Evolutionary conservation across 2,113 vertebrate species (phyloP), one percentile per base, ranked within the genome.

Genomic region (Embiotoca jacksoni): DNA sequence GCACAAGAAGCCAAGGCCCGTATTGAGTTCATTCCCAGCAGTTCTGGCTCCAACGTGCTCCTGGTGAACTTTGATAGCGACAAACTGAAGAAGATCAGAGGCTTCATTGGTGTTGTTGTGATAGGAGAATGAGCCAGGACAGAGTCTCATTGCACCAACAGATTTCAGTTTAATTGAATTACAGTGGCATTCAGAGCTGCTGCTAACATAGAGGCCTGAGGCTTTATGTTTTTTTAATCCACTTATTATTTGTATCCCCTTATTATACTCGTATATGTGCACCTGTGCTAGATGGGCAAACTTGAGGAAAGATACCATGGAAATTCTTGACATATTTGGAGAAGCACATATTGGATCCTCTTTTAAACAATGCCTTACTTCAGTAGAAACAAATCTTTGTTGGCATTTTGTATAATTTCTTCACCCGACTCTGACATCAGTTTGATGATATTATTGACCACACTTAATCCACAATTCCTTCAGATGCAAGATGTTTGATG

Each of bases 41-140:
- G 73, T 0, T 3, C 74, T 0, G 96, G 97, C 50, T 84, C 88
- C 6, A 91, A 63, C 32, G 94, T 96, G 80, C 93, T 99, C 68
- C 80, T 97, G 90, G 96, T 97, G 73, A 94, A 96, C 88, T 98
- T 99, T 8, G 91, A 96, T 68, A 96, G 96, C 0, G 81, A 96
- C 89, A 94, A 91, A 86, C 90, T 98, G 73, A 92, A 62, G 1
- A 94, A 96, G 1, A 95, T 98, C 80, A 97, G 96, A 87, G 93
- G 93, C 46, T 91, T 41, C 69, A 72, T 73, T 53, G 67, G 37
- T n/a, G 54, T 93, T 59, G 74, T 63, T 3, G 89, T 92, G 16
- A 80, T 83, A 16, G 68, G 80, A 76, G 7, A 23, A 23, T 23
- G 23, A 23, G 23, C 23, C 23, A 23, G 23, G 23, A 23, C 23